These are phyloP conservation scores for Platycercus adscitus DNA, from an alignment of 2,113 vertebrate genomes.

Conservation along the genomic window DNA sequence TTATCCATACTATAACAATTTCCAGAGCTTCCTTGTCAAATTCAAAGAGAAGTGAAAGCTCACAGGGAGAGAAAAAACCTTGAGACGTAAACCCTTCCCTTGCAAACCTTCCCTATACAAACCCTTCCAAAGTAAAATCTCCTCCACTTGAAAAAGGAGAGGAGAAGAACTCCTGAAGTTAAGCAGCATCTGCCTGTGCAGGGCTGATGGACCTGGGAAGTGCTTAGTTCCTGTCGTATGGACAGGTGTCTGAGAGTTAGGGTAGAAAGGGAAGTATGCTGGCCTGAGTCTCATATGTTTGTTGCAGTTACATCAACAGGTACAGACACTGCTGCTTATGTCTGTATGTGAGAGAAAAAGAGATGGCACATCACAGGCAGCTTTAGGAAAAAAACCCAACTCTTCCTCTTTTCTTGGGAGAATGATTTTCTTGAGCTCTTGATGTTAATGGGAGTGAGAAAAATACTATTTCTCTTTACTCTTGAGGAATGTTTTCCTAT, in stretches of 20 bases:
- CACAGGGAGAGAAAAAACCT: not conserved
- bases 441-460: not conserved
- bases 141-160: not conserved
- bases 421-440: not conserved
- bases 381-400: not conserved
- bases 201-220: not conserved
- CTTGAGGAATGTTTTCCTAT: slow-evolving; percentile 47
- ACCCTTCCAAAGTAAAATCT: not conserved
- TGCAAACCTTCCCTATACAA: not conserved
- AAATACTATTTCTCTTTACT: slow-evolving; percentile 11
- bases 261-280: not conserved
- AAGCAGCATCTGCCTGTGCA: not conserved
- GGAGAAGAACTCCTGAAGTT: not conserved
- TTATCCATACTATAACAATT: not conserved
- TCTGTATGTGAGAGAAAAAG: not conserved
- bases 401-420: not conserved
- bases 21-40: not conserved
- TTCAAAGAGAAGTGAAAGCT: not conserved
- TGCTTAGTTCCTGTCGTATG: not conserved
- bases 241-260: not conserved
- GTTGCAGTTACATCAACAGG: not conserved
- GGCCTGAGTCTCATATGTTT: not conserved
- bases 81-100: not conserved
- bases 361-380: not conserved
- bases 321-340: not conserved